Evolutionary conservation across 2,113 vertebrate species (phyloP), one percentile per base, ranked within the genome.

Genomic region (Lethenteron reissneri): DNA sequence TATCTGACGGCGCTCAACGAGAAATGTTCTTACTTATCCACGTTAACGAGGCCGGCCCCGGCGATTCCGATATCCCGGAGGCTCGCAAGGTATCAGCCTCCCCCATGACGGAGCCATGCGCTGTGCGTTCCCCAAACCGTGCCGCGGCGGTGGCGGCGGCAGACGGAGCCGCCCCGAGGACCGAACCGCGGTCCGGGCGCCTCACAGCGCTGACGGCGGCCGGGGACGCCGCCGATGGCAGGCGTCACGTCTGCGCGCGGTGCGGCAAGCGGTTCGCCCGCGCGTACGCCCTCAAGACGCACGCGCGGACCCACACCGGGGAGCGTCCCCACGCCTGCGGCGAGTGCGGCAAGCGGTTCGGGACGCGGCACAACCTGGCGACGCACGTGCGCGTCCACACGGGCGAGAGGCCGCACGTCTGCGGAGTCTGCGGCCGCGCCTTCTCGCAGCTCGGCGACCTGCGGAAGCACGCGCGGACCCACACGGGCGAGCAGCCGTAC

Each of bases 351-450:
- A 68, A 68, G 21, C 15, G 15, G 64, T 68, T 68, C 85, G 97
- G 92, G 75, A 92, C 97, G 85, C 96, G 97, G 87, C 97, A 92
- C 83, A 97, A 92, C 70, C 91, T 99, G 78, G 97, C 97, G 1
- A 92, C 97, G 81, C 95, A 99, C 86, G 96, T 96, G 95, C 90
- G 95, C 76, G 87, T 99, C 79, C 95, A 99, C 83, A 89, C 92
- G 0, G 95, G 94, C 70, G 64, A 68, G 25, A 12, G 64, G 64
- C 64, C 64, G 64, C 25, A 68, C 11, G 9, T 9, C n/a, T 68
- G 64, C 64, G 25, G n/a, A 2, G 25, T 11, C 64, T 68, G 64
- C 11, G 64, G 64, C 9, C 8, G 64, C n/a, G 25, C 64, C 9
- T 68, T 68, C 25, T 68, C 64, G n/a, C 25, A 25, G n/a, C 25